Percentiles rank a stretch among this genome's conserved stretches.
These are phyloP conservation scores for Synergus umbraculus DNA, from an alignment of 2,888 invertebrate species.

Conservation along the genomic window DNA sequence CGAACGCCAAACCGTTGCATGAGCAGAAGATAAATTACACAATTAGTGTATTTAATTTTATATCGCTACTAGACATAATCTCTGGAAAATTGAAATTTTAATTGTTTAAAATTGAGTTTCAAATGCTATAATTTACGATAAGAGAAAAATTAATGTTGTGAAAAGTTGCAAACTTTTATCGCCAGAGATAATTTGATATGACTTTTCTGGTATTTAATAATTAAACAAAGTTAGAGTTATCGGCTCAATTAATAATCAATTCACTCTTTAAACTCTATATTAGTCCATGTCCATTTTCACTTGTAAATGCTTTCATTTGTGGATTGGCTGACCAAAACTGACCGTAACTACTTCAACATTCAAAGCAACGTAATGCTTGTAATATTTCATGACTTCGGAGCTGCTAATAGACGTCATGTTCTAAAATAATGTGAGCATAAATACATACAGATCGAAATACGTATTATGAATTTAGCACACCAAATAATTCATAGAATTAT, in stretches of 20 bases:
- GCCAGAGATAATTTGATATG: too few relatives aligned
- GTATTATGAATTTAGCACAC: background rate
- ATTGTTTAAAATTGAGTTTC: too few relatives aligned
- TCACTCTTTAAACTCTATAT: background rate
- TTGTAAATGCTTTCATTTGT: background rate
- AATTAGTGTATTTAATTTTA: too few relatives aligned
- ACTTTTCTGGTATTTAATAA: too few relatives aligned
- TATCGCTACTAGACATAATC: too few relatives aligned
- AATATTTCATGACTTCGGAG: background rate
- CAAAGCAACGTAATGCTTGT: background rate
- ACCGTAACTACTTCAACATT: background rate
- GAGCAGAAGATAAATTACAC: background rate
- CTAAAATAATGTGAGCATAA: too few relatives aligned
- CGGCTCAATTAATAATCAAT: background rate
- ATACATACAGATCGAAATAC: background rate
- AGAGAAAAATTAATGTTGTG: too few relatives aligned
- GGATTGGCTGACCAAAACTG: background rate
- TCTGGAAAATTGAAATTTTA: too few relatives aligned
- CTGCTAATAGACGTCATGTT: background rate
- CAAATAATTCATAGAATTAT: too few relatives aligned
- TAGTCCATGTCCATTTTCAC: background rate
- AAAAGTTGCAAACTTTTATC: too few relatives aligned
- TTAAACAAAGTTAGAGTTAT: background rate
- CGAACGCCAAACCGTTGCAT: too few relatives aligned
- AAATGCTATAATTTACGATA: too few relatives aligned